A percentile compares a stretch with the other conserved stretches of the same genome.
Conservation (phyloP, 2,888 invertebrate genomes). For the Drosophila nr. fundita region DNA sequence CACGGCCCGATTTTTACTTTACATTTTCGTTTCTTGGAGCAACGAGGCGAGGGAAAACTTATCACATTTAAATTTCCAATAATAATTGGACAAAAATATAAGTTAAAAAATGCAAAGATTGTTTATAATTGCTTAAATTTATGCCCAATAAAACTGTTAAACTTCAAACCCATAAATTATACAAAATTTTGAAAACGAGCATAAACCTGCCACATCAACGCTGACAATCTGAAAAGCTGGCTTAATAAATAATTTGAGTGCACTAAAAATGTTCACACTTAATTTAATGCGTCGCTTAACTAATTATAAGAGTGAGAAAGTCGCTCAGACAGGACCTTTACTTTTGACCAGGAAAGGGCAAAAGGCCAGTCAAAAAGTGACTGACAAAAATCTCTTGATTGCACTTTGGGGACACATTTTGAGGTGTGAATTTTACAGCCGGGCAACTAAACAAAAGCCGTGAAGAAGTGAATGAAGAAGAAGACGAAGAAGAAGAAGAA, state of each 20-base stretch:
- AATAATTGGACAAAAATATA: background rate
- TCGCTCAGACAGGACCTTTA: background rate
- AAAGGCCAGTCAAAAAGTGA: slow-evolving; percentile 39
- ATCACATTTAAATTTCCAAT: background rate
- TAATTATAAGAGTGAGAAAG: slow-evolving; percentile 58
- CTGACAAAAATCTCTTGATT: slow-evolving; percentile 69
- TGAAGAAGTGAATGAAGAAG: background rate
- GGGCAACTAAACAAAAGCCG: slow-evolving; percentile 11
- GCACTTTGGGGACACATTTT: slow-evolving; percentile 75
- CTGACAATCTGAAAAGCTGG: background rate
- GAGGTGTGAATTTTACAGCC: slow-evolving; percentile 73
- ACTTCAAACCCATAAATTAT: background rate
- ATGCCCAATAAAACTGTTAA: background rate
- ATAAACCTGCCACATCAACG: background rate
- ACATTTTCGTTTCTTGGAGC: background rate
- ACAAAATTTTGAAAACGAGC: background rate
- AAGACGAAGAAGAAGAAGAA: background rate
- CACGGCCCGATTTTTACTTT: background rate
- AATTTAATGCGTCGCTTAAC: slow-evolving; percentile 64
- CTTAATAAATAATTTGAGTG: slow-evolving; percentile 61
- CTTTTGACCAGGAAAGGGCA: slow-evolving; percentile 1
- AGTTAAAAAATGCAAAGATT: background rate
- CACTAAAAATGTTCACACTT: slow-evolving; percentile 67
- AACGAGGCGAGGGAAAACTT: background rate
- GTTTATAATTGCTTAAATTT: background rate